A percentile compares a stretch with the other conserved stretches of the same genome.
Conservation (phyloP, 1,140 invertebrate genomes). For the Rhagoletis zephyria region DNA sequence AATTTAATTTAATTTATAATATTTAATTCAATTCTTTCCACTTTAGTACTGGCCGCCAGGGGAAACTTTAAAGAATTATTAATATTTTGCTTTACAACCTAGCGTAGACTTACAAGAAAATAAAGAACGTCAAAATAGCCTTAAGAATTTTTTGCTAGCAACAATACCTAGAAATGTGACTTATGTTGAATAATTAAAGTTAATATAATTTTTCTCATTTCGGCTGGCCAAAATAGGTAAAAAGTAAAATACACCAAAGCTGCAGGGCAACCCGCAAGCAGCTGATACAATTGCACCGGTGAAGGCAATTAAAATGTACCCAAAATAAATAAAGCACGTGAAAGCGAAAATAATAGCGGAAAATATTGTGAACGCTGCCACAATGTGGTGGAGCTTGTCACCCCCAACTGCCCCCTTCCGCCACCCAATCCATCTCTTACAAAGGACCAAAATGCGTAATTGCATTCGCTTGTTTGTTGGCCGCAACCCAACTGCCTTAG, state of each 20-base stretch:
- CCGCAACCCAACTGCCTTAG: not conserved
- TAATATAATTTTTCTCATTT: constrained; percentile 32
- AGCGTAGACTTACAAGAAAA: not conserved
- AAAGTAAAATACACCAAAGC: not conserved
- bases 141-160: not conserved
- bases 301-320: not conserved
- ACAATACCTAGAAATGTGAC: not conserved
- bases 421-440: not conserved
- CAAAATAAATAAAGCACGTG: not conserved
- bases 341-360: not conserved
- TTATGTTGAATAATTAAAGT: constrained; percentile 51
- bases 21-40: not conserved
- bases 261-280: not conserved
- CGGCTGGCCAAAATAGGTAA: not conserved
- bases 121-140: not conserved
- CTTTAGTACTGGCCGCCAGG: not conserved
- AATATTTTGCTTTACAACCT: not conserved
- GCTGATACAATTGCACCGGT: not conserved
- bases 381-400: not conserved
- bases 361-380: not conserved
- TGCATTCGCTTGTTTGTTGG: constrained; percentile 39
- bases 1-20: constrained; percentile 39
- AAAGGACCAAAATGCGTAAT: not conserved
- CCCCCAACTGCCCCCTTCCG: not conserved
- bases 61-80: not conserved